Base-by-base conservation (phyloP, 2,797 vertebrate species). In the Chelonia mydas region DNA sequence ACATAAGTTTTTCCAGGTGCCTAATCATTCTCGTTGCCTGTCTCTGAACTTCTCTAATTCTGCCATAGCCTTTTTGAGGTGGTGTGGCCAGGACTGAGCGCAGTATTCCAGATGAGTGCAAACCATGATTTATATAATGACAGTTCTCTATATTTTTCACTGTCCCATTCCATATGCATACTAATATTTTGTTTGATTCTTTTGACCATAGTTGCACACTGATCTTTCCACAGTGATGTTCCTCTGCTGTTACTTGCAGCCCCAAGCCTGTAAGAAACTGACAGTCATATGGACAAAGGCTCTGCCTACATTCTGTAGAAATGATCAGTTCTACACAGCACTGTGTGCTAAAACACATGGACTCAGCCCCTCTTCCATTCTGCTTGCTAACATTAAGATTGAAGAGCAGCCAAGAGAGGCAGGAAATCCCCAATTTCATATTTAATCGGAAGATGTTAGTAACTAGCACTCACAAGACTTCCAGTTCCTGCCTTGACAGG, bases 391-490 rank as follows among this genome's bases (percentile, higher is more conserved):
- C 37, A 23, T 41, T 11, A 25, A 41, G 23, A 23, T 10, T 45
- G 68, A 87, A 72, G 65, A 93, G 94, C 91, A 83, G 31, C 47
- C 90, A 74, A 89, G 89, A 84, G 78, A 94, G 2, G 23, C 27
- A 94, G 59, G 84, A 85, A 94, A 90, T 28, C 65, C 89, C 84
- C 51, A 74, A 93, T 87, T 86, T 92, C 78, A 77, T 89, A 93
- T 92, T 83, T 57, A 94, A 96, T 80, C 94, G 65, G 27, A 93
- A 87, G 87, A 3, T n/a, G 47, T 49, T 16, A 31, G 47, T 87
- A 80, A 17, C n/a, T 59, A 68, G 49, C n/a, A 23, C 28, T 25
- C 2, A 31, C 83, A 87, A 89, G 83, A 16, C 86, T 81, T 89
- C 61, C n/a, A 13, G 41, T 87, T 90, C 49, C 89, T 83, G 77